Evolutionary conservation across 1,140 invertebrate species (phyloP), one percentile per base, ranked within the genome.

Genomic region (Nasonia giraulti): DNA sequence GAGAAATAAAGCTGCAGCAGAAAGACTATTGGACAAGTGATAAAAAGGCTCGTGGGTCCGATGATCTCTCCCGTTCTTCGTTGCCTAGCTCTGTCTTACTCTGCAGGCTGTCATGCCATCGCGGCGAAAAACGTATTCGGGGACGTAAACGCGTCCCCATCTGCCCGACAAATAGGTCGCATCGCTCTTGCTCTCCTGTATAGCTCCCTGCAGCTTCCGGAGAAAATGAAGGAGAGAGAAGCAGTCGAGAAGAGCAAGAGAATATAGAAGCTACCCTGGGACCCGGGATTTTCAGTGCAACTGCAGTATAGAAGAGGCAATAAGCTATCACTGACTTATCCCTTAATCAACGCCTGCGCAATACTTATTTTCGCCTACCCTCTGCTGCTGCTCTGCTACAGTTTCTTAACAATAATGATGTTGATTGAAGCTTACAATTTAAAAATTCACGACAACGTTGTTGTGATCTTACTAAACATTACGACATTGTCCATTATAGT

Each of bases 111-210:
- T 0, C n/a, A 4, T 50, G 17, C 50, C 50, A 1, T 33, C 8
- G 76, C 12, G 47, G 80, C 84, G 73, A 37, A 50, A 85, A 84
- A 78, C 85, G 79, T 87, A 87, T 81, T 86, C 86, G 81, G 44
- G 33, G 83, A 83, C 37, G 37, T 82, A 50, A 79, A 69, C 33
- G 66, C 75, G 62, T 74, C 62, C 75, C 75, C 81, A 86, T 87
- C 82, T 77, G 80, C 3, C 85, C 85, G 85, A 89, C 88, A 89
- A 89, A 89, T 88, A 89, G 82, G 87, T 73, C 84, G 87, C 87
- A 88, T 89, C 78, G 87, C 78, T 88, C 87, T 87, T 87, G 73
- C 74, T 83, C 55, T 69, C 33, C 40, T 55, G 71, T 40, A 40
- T 68, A 75, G 75, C 75, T 40, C 20, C 73, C 47, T 40, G 50